Conservation (phyloP, 2,888 invertebrate species). For the Trichogramma dendrolimi region DNA sequence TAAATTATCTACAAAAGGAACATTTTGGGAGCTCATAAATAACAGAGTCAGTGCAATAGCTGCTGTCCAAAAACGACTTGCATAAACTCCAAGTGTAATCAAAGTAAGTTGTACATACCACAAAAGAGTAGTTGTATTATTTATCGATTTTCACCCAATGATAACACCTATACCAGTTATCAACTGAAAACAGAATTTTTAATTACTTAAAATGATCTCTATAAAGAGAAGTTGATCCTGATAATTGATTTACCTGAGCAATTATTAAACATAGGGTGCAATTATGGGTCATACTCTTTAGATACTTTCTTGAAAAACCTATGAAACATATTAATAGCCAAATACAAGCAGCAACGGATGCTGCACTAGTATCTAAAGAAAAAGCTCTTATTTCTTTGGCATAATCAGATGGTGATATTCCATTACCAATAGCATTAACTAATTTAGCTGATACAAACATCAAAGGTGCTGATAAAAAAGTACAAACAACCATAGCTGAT, state of each 20-base stretch:
- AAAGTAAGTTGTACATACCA: slow-evolving; percentile 71
- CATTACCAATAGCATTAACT: slow-evolving; percentile 55
- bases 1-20: slow-evolving; percentile 75
- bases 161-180: slow-evolving; percentile 43
- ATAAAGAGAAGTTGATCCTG: background rate
- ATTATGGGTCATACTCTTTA: slow-evolving; percentile 75
- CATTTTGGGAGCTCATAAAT: slow-evolving; percentile 76
- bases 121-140: slow-evolving; percentile 39
- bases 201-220: background rate
- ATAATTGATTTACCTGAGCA: slow-evolving; percentile 64
- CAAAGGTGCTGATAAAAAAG: slow-evolving; percentile 88
- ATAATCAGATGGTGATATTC: slow-evolving; percentile 67
- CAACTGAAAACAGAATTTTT: slow-evolving; percentile 31
- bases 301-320: slow-evolving; percentile 65
- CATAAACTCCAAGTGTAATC: slow-evolving; percentile 73
- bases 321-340: slow-evolving; percentile 74
- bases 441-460: slow-evolving; percentile 95
- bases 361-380: slow-evolving; percentile 78
- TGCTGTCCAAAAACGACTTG: slow-evolving; percentile 80
- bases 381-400: slow-evolving; percentile 72
- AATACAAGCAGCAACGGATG: slow-evolving; percentile 70
- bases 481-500: slow-evolving; percentile 90
- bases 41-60: slow-evolving; percentile 76
- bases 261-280: slow-evolving; percentile 73
- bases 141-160: slow-evolving; percentile 44